These are phyloP conservation scores for Lapara coniferarum DNA, from an alignment of 2,888 invertebrate genomes.

Conservation along the genomic window DNA sequence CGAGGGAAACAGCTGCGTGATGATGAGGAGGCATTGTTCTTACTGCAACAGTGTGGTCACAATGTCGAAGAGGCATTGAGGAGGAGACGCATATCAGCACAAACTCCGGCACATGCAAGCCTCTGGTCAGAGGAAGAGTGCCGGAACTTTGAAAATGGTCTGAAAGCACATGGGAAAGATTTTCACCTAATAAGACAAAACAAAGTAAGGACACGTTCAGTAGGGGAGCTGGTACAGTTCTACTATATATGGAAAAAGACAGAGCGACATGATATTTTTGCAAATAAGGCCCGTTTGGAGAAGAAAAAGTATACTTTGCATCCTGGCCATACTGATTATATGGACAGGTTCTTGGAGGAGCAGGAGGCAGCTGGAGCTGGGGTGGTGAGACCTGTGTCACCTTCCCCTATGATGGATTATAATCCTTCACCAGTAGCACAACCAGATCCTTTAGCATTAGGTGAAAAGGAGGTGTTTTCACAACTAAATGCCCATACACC, in stretches of 20 bases:
- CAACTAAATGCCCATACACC: slow-evolving; percentile 71
- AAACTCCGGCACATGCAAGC: slow-evolving; percentile 88
- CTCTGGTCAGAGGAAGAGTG: slow-evolving; percentile 99
- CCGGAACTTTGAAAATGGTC: slow-evolving; percentile 97
- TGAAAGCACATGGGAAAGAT: slow-evolving; percentile 97
- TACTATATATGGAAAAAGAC: slow-evolving; percentile 99
- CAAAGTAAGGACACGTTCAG: slow-evolving; percentile 96
- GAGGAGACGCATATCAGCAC: slow-evolving; percentile 88
- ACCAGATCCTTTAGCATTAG: slow-evolving; percentile 76
- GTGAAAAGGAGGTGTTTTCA: slow-evolving; percentile 79
- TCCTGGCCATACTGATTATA: slow-evolving; percentile 96
- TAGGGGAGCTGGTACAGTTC: slow-evolving; percentile 98
- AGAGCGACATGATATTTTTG: slow-evolving; percentile 96
- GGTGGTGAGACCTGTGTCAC: slow-evolving; percentile 80
- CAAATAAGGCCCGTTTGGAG: slow-evolving; percentile 93
- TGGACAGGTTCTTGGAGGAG: slow-evolving; percentile 96
- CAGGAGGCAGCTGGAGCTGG: slow-evolving; percentile 90
- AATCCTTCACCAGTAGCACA: slow-evolving; percentile 71
- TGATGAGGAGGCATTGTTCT: slow-evolving; percentile 94
- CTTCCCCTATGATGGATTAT: slow-evolving; percentile 85
- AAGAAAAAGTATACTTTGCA: slow-evolving; percentile 96
- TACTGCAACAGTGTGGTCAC: slow-evolving; percentile 96
- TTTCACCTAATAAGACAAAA: slow-evolving; percentile 97
- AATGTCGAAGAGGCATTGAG: slow-evolving; percentile 96
- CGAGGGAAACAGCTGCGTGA: slow-evolving; percentile 91